These are phyloP conservation scores for Clarias batrachus DNA, from an alignment of 2,113 vertebrate species.

Conservation along the genomic window DNA sequence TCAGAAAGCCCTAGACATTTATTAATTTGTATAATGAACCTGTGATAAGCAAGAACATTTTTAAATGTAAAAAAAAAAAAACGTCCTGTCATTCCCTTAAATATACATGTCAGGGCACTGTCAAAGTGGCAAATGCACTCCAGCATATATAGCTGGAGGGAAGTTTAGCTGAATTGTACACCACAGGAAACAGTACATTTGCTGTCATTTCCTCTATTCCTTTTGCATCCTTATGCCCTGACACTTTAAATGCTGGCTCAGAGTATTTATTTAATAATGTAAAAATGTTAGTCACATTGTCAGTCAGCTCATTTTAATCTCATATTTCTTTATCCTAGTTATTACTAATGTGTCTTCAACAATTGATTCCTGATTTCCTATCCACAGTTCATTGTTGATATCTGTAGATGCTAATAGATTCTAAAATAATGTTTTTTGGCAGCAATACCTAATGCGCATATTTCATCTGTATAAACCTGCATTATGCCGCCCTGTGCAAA, in stretches of 20 bases:
- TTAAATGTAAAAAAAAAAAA: not conserved
- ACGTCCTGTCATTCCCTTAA: too few species aligned
- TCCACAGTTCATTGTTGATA: not conserved
- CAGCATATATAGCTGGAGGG: not conserved
- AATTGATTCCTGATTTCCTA: not conserved
- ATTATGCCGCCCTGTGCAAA: too few species aligned
- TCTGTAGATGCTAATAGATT: not conserved
- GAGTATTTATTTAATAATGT: not conserved
- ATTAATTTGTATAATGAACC: not conserved
- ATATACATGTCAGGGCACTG: not conserved
- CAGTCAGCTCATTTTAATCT: not conserved
- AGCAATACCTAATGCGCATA: not conserved
- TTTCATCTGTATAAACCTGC: not conserved
- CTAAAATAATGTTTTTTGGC: not conserved
- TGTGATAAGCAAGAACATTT: not conserved
- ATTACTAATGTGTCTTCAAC: not conserved
- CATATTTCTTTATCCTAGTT: not conserved
- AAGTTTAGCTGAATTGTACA: not conserved
- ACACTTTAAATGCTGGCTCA: not conserved
- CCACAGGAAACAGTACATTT: not conserved
- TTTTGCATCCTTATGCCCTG: not conserved
- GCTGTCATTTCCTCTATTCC: not conserved
- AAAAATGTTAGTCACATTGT: not conserved
- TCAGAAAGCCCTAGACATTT: conserved; percentile 3
- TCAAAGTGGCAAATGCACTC: not conserved